phyloP scores from a whole-genome alignment of 2,888 invertebrate species.

The Oeneis ivallda region DNA sequence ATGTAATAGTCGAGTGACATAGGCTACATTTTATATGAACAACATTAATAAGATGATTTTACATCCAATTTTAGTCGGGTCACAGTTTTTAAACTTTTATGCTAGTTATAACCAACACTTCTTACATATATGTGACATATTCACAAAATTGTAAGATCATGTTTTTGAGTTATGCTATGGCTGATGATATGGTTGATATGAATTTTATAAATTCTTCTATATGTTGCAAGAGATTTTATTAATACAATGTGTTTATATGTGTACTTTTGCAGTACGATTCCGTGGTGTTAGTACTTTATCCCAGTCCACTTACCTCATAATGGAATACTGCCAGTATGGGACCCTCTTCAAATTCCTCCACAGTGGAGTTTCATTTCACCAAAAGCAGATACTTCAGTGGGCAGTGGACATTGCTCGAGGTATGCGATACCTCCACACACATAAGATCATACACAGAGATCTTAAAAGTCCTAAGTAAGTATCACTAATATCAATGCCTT shows the following conservation, averaged over 20 bases:
- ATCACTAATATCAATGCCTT: not conserved
- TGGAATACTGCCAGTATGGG: slow-evolving; percentile 99
- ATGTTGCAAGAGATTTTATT: not conserved
- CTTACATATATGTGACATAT: too few relatives aligned
- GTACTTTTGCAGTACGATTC: slow-evolving; percentile 76
- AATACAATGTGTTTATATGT: not conserved
- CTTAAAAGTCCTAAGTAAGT: slow-evolving; percentile 99
- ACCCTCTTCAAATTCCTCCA: slow-evolving; percentile 95
- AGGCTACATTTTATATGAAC: too few relatives aligned
- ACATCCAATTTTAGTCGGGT: too few relatives aligned
- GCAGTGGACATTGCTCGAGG: slow-evolving; percentile 97
- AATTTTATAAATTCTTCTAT: too few relatives aligned
- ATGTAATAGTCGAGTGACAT: too few relatives aligned
- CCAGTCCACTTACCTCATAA: slow-evolving; percentile 96
- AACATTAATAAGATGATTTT: too few relatives aligned
- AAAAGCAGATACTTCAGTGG: slow-evolving; percentile 94
- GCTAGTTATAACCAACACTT: too few relatives aligned
- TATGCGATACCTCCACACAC: slow-evolving; percentile 97
- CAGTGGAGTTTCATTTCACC: slow-evolving; percentile 91
- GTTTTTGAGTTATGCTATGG: too few relatives aligned
- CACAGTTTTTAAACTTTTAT: too few relatives aligned
- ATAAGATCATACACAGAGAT: slow-evolving; percentile 99
- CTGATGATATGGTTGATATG: too few relatives aligned
- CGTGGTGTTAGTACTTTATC: slow-evolving; percentile 96
- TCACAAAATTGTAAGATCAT: too few relatives aligned